A percentile compares a stretch with the other conserved stretches of the same genome.
These are phyloP conservation scores for Copsychus sechellarum DNA, from an alignment of 2,113 vertebrate species.

Conservation along the genomic window DNA sequence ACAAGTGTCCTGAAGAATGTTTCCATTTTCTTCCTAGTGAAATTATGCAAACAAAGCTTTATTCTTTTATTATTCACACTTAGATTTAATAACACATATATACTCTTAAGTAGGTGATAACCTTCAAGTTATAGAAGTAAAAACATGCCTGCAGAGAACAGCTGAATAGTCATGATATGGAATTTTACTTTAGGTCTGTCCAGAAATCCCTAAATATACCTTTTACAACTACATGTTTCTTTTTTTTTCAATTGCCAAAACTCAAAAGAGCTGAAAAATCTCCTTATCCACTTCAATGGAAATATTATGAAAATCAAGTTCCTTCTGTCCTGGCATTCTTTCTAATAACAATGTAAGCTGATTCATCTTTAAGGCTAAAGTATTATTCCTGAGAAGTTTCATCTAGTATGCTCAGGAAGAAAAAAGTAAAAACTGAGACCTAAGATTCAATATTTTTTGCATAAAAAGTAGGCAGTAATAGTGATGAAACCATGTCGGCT, in stretches of 20 bases:
- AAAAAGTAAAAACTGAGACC: background rate
- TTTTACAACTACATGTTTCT: background rate
- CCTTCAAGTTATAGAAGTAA: background rate
- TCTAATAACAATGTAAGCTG: background rate
- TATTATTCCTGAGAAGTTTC: background rate
- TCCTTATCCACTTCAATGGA: background rate
- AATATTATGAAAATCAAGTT: constrained; percentile 29
- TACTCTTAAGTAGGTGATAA: background rate
- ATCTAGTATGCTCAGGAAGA: background rate
- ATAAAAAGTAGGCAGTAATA: constrained; percentile 6
- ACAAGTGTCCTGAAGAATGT: background rate
- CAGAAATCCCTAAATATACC: background rate
- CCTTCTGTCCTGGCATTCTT: background rate
- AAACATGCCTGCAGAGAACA: background rate
- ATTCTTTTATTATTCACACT: background rate
- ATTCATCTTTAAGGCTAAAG: background rate
- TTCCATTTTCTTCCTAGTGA: background rate
- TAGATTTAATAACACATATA: background rate
- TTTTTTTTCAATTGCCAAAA: background rate
- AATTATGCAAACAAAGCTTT: background rate
- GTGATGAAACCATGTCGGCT: background rate
- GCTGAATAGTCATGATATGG: background rate
- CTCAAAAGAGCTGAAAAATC: background rate
- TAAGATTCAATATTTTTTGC: background rate
- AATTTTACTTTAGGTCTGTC: background rate